These are phyloP conservation scores for Xiphophorus couchianus DNA, from an alignment of 2,113 vertebrate genomes.

Conservation along the genomic window DNA sequence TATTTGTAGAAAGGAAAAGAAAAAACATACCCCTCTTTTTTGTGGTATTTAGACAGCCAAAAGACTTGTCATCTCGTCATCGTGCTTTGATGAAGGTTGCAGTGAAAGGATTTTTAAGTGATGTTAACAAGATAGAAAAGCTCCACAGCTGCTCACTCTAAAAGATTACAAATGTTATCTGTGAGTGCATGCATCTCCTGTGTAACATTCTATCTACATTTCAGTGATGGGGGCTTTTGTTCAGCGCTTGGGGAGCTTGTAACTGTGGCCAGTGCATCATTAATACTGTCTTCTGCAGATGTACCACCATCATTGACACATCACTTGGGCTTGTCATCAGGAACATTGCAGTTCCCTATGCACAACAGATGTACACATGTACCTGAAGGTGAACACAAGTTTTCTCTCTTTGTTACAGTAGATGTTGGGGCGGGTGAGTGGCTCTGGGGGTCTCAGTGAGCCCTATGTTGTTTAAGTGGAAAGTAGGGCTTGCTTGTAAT, in stretches of 20 bases:
- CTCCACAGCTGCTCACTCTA: conserved; percentile 39
- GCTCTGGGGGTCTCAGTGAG: conserved; percentile 54
- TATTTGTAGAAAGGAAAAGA: not conserved
- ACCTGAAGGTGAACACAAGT: conserved; percentile 69
- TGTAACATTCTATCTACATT: conserved; percentile 2
- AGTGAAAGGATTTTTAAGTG: not conserved
- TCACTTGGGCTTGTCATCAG: conserved; percentile 55
- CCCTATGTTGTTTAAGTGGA: conserved; percentile 61
- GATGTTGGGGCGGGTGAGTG: conserved; percentile 20
- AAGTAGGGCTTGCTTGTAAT: conserved; percentile 60
- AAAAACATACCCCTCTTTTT: not conserved
- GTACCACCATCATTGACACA: conserved; percentile 64
- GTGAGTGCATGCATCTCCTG: not conserved
- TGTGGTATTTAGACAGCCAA: not conserved
- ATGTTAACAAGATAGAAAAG: conserved; percentile 14
- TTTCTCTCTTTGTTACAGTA: conserved; percentile 50
- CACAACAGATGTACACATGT: conserved; percentile 64
- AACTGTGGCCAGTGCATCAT: conserved; percentile 65
- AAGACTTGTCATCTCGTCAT: not conserved
- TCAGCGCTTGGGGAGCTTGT: conserved; percentile 52
- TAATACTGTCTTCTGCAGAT: conserved; percentile 68
- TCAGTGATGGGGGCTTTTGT: conserved; percentile 14
- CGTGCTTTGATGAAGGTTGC: not conserved
- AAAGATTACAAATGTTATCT: not conserved
- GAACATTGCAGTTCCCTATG: conserved; percentile 49